phyloP scores from a whole-genome alignment of 2,888 invertebrate species.

The Troides aeacus region DNA sequence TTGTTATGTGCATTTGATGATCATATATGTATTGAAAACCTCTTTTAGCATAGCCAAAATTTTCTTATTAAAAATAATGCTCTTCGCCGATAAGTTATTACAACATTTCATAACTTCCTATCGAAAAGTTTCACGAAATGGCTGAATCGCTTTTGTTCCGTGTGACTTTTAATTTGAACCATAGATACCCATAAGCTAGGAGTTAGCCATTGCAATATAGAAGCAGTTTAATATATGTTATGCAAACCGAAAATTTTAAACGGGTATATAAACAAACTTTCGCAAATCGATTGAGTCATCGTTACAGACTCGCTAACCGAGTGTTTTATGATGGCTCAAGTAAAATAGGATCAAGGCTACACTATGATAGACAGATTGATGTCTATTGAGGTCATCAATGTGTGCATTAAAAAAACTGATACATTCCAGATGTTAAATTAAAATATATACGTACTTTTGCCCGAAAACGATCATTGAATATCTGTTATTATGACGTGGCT shows the following conservation, averaged over 20 bases:
- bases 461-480: not conserved
- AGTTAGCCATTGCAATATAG: no score
- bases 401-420: constrained; percentile 47
- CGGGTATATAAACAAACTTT: constrained; percentile 12
- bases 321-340: constrained; percentile 54
- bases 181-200: no score
- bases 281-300: constrained; percentile 47
- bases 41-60: no score
- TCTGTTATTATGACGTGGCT: not conserved
- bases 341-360: constrained; percentile 62
- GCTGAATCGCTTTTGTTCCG: no score
- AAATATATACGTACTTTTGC: constrained; percentile 30
- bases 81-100: no score
- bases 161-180: no score
- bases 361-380: constrained; percentile 46
- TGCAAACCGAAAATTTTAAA: constrained; percentile 7
- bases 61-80: no score
- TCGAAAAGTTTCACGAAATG: no score
- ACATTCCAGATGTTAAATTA: constrained; percentile 41
- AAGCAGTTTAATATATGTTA: not conserved
- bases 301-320: constrained; percentile 55
- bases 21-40: no score
- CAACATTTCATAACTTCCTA: no score
- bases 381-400: constrained; percentile 47
- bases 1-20: no score